Percentiles rank a stretch among this genome's conserved stretches.
phyloP scores from a whole-genome alignment of 2,797 vertebrate species.

The Periophthalmus magnuspinnatus region DNA sequence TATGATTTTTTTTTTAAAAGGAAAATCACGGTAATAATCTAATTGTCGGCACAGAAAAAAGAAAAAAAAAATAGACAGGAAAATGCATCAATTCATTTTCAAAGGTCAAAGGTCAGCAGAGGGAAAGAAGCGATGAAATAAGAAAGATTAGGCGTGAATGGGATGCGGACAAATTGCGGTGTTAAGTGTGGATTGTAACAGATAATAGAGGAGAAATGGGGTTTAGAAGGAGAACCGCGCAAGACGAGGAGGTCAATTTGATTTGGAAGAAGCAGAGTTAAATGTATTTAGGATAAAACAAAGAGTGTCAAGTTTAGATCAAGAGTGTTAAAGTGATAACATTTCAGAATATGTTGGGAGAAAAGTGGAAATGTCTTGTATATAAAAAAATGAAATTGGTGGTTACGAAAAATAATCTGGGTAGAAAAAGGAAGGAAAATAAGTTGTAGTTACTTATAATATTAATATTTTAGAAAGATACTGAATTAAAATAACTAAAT shows the following conservation, averaged over 20 bases:
- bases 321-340: neutral
- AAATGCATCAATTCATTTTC: conserved; percentile 49
- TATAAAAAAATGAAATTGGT: neutral
- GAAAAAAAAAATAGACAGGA: neutral
- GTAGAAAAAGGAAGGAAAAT: neutral
- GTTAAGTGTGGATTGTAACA: conserved; percentile 19
- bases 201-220: conserved; percentile 15
- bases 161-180: conserved; percentile 36
- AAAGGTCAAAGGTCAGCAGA: conserved; percentile 65
- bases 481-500: too few species aligned
- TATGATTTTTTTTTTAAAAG: neutral
- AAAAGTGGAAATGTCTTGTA: neutral
- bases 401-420: too few species aligned
- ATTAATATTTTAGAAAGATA: neutral
- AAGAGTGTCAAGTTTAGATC: neutral
- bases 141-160: conserved; percentile 49
- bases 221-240: neutral
- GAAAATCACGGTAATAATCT: conserved; percentile 76
- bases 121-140: conserved; percentile 32
- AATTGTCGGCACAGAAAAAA: conserved; percentile 75
- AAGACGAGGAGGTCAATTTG: neutral
- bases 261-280: neutral
- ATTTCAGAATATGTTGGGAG: neutral
- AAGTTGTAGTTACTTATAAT: neutral
- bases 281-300: neutral